Base-by-base conservation (phyloP, 2,888 invertebrate genomes). In the Pachymerium ferrugineum region DNA sequence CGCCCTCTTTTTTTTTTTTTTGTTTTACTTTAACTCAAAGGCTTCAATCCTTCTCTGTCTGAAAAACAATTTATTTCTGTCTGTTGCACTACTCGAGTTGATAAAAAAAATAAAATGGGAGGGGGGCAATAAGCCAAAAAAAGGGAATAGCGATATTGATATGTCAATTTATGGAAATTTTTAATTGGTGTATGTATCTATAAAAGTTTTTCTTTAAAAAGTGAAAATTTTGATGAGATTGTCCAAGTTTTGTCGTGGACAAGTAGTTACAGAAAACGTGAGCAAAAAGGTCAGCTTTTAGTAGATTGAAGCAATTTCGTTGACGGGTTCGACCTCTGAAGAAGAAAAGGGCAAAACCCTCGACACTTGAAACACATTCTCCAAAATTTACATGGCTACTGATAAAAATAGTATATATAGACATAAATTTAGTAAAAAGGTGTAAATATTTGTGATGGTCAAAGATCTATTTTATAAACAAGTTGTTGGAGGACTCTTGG, bases 271-370 rank as follows among this genome's bases (percentile, higher is more conserved):
- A 38, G 38, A 38, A 38, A 3, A 12, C 12, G 38, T n/a, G n/a
- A n/a, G n/a, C n/a, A n/a, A 16, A 38, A 54, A 54, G 54, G 54
- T 54, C 54, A 54, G 54, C 54, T 54, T 54, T 54, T 54, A 54
- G 54, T 54, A 54, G 54, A 54, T 54, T 54, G 54, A 54, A 54
- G 54, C 54, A 54, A 54, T 54, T 54, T 54, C 28, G 25, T 22
- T 54, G 54, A 54, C 54, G 28, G 54, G 54, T 54, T 54, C 54
- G 28, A 22, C 22, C n/a, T n/a, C n/a, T n/a, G n/a, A n/a, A n/a
- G n/a, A n/a, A n/a, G n/a, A 28, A 54, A 54, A 54, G 54, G 54
- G 12, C 54, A 54, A 54, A 54, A 54, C 54, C 14, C 54, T 54
- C 22, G 14, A 38, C 54, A 54, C 22, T 25, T 6, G 14, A 54